Evolutionary conservation across 2,113 vertebrate genomes (phyloP), one percentile per base, ranked within the genome.

Genomic region (Poeciliopsis prolifica): DNA sequence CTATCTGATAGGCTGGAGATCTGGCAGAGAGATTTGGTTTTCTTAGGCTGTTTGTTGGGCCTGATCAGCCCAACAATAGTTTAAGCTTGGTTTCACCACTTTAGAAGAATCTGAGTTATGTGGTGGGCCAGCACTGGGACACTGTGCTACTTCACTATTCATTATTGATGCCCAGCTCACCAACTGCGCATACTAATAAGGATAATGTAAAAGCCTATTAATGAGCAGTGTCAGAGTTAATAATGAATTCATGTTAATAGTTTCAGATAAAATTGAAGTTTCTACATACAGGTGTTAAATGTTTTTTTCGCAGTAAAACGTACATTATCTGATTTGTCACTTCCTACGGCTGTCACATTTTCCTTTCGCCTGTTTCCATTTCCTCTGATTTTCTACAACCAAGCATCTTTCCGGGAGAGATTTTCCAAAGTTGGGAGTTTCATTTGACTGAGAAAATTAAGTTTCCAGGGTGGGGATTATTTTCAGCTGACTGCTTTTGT

Each of bases 121-220:
- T 77, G 70, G 66, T 71, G 44, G 54, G 61, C 77, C 77, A 63
- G 51, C n/a, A 60, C 60, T 71, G 82, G 76, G 64, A 79, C 29
- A 1, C 84, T 72, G n/a, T 84, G 81, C 61, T 82, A 37, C 61
- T 28, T 77, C 61, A 72, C 89, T 91, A 87, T 86, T 89, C 61
- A 72, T 90, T 91, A 87, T 86, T 89, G 65, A 84, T 74, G 74
- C 66, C 68, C 61, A 58, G 5, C 65, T 66, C 44, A 28, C 83
- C 68, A 70, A 73, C 54, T 73, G 30, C 83, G 89, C 88, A 92
- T 90, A 86, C 85, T 74, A 90, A 89, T 78, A 69, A 65, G 68
- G 65, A 51, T 79, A 86, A 76, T 73, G 77, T 78, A 86, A 67
- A 76, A 75, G 80, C 79, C 48, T 65, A 79, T 75, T 79, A 78